Evolutionary conservation across 1,140 invertebrate species (phyloP), one percentile per base, ranked within the genome.

Genomic region (Wasmannia auropunctata): DNA sequence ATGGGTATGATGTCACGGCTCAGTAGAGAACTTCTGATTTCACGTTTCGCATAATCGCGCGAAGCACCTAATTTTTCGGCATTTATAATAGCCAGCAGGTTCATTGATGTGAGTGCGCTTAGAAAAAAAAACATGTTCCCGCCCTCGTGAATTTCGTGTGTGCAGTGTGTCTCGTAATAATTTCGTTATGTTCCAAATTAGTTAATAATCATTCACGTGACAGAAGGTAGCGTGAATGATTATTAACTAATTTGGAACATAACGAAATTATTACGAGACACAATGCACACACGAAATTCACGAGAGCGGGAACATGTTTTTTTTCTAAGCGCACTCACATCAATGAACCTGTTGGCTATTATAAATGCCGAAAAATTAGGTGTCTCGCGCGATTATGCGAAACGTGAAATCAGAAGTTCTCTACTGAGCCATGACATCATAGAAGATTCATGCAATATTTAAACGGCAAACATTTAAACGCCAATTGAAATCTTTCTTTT

Each of bases 1-100:
- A 14, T 6, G 19, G 62, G 1, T 79, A 79, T 79, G 60, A 79
- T 63, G 43, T 79, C 60, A 79, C 8, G 19, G 62, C 7, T 49
- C 22, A 16, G 22, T 40, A 43, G 37, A 62, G 5, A 51, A 63
- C 19, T 49, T 77, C 28, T 49, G n/a, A 79, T 65, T 49, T 51
- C 6, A 19, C 25, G 37, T 67, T 28, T 62, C 34, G 10, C n/a
- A 34, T 63, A 79, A 67, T 51, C n/a, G 3, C 10, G 25, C 37
- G 11, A 77, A 8, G 11, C 31, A 25, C 3, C 16, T 75, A 43
- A 75, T 28, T 37, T 10, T 40, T 14, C n/a, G n/a, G 34, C 5
- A 58, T 22, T 34, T 22, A 34, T n/a, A 62, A 8, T 3, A 58
- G 34, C 14, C 8, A 28, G 11, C 6, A 14, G 25, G 16, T n/a